A percentile compares a stretch with the other conserved stretches of the same genome.
phyloP scores from a whole-genome alignment of 2,113 vertebrate species.

The Pyrgilauda ruficollis region DNA sequence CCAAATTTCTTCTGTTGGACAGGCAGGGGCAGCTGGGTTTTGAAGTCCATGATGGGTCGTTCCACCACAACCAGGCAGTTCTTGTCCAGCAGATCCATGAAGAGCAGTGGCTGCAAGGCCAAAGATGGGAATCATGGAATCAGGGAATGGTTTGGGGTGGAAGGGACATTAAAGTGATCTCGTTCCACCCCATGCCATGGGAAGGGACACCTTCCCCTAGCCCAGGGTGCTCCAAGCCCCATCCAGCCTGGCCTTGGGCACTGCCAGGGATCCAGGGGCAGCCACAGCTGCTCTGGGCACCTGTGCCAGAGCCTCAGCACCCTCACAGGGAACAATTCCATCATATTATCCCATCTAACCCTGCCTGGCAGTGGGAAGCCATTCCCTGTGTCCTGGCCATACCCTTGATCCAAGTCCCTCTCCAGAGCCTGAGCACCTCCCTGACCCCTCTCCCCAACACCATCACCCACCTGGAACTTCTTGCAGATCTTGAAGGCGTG shows the following conservation, averaged over 20 bases:
- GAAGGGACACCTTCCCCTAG: accelerated
- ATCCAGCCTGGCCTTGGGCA: neutral
- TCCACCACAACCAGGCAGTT: constrained; percentile 88
- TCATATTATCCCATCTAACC: neutral
- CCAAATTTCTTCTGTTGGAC: constrained; percentile 93
- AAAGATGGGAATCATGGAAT: neutral
- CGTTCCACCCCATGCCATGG: neutral
- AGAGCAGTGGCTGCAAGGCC: constrained; percentile 80
- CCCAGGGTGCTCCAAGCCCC: neutral
- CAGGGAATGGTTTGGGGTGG: neutral
- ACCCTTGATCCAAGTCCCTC: too few species aligned
- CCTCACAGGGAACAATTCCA: neutral
- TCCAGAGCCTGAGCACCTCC: neutral
- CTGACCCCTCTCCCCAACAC: accelerated
- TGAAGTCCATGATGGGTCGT: constrained; percentile 86
- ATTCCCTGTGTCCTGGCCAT: neutral
- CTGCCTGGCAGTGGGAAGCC: neutral
- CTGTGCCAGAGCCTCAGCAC: neutral
- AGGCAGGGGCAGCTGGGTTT: constrained; percentile 84
- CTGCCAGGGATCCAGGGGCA: neutral
- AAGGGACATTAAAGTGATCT: neutral
- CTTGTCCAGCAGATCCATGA: constrained; percentile 82
- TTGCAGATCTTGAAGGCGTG: constrained; percentile 95
- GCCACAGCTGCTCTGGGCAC: neutral
- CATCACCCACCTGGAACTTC: constrained; percentile 81